Evolutionary conservation across 30 jellyfish, hydroid and myxozoan species (phyloP), one percentile per base, ranked within the genome.

Genomic region (Morbakka virulenta): DNA sequence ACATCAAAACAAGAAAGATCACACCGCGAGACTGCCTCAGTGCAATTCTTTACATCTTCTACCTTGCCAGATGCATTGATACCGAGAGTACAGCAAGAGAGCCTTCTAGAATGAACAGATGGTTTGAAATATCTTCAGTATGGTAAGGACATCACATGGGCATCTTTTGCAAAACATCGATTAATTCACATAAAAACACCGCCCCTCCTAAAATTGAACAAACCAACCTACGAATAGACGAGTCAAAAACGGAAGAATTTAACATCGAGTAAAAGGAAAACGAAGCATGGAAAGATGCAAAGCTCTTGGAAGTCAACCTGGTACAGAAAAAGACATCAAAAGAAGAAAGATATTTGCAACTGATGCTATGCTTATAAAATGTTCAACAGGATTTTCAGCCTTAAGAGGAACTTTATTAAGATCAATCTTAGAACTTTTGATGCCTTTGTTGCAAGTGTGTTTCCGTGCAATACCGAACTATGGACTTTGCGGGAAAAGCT

Each of bases 61-160:
- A 64, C 83, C 89, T 78, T 33, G 88, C 87, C n/a, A n/a, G n/a
- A n/a, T n/a, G n/a, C n/a, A n/a, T n/a, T n/a, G n/a, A n/a, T n/a
- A n/a, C n/a, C 66, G 77, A 49, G 64, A 50, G 28, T 67, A 64
- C 64, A 52, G 33, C 64, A 51, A 52, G 64, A 50, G 69, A 50
- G 52, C 86, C 76, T 32, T 74, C 64, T 65, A 30, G 30, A 52
- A 61, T 50, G 65, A 52, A 74, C 77, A 74, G 14, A 61, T 76
- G 63, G 80, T 76, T 79, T 66, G 64, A 79, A 64, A 64, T 79
- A 64, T 47, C 77, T 61, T 24, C 89, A 79, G 62, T 79, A 35
- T 66, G 89, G 83, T 28, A 76, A 79, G 31, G 89, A 79, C 89
- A 66, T 34, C 85, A 66, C 71, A 4, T 52, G 74, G 74, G 78